Evolutionary conservation across 2,113 vertebrate species (phyloP).

Genomic region (Lathamus discolor): DNA sequence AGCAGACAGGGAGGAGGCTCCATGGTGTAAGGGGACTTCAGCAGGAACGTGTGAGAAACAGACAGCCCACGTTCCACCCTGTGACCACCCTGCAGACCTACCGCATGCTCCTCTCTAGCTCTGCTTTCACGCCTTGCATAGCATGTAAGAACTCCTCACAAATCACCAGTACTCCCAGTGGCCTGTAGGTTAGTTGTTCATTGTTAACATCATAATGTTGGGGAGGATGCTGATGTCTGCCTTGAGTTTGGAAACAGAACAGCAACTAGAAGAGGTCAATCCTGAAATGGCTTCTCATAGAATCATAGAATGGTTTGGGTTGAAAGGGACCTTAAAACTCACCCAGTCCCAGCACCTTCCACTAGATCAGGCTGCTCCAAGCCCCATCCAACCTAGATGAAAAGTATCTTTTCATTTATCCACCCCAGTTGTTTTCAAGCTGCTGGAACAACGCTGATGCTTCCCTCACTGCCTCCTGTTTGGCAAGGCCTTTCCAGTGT

Average conservation of each 20-base stretch:
- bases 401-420: background rate
- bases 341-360: background rate
- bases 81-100: background rate
- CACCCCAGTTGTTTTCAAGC: background rate
- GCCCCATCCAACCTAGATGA: background rate
- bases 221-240: background rate
- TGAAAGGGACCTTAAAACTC: background rate
- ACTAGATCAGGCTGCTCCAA: background rate
- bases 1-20: background rate
- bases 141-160: background rate
- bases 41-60: background rate
- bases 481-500: background rate
- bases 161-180: background rate
- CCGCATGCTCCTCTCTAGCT: background rate
- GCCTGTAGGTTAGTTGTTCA: background rate
- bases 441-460: background rate
- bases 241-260: background rate
- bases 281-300: background rate
- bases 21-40: fast-evolving
- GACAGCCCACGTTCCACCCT: too few species aligned
- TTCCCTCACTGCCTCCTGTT: background rate
- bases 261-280: background rate
- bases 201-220: background rate
- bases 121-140: background rate
- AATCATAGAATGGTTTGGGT: background rate